Conservation (phyloP, 2,113 vertebrate species). For the Myxocyprinus asiaticus region DNA sequence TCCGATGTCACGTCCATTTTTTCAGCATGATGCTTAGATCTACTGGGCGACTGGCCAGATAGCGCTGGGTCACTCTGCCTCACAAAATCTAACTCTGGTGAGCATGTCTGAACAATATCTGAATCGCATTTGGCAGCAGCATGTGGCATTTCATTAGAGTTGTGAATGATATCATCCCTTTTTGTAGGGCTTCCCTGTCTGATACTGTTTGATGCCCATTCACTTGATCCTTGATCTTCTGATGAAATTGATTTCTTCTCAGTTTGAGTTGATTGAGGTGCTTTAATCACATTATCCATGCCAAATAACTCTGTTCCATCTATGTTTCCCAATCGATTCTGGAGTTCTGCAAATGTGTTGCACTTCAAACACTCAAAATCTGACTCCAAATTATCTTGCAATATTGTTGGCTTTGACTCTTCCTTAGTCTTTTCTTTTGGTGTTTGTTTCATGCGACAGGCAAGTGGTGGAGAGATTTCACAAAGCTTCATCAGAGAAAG, state of each 20-base stretch:
- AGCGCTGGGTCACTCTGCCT: slow-evolving; percentile 1
- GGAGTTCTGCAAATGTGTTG: slow-evolving; percentile 96
- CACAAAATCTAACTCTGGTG: neutral
- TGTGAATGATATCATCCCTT: slow-evolving; percentile 17
- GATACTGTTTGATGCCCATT: neutral
- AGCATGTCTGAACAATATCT: slow-evolving; percentile 61
- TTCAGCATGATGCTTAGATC: slow-evolving; percentile 23
- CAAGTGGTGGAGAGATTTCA: slow-evolving; percentile 63
- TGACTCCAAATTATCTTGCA: slow-evolving; percentile 70
- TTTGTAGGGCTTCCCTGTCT: slow-evolving; percentile 12
- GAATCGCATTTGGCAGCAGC: neutral
- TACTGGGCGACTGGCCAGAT: neutral
- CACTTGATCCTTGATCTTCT: slow-evolving; percentile 16
- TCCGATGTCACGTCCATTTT: slow-evolving; percentile 57
- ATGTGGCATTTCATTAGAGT: slow-evolving; percentile 5
- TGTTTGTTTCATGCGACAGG: slow-evolving; percentile 68
- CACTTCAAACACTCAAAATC: slow-evolving; percentile 90
- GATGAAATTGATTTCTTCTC: neutral
- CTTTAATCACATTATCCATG: slow-evolving; percentile 65
- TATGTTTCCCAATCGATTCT: slow-evolving; percentile 91
- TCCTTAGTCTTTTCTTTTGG: slow-evolving; percentile 64
- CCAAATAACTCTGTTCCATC: slow-evolving; percentile 80
- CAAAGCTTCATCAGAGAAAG: slow-evolving; percentile 45
- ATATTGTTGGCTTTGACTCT: slow-evolving; percentile 43
- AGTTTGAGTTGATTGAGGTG: slow-evolving; percentile 19